phyloP scores from a whole-genome alignment of 2,797 vertebrate species.

The Acrossocheilus fasciatus region DNA sequence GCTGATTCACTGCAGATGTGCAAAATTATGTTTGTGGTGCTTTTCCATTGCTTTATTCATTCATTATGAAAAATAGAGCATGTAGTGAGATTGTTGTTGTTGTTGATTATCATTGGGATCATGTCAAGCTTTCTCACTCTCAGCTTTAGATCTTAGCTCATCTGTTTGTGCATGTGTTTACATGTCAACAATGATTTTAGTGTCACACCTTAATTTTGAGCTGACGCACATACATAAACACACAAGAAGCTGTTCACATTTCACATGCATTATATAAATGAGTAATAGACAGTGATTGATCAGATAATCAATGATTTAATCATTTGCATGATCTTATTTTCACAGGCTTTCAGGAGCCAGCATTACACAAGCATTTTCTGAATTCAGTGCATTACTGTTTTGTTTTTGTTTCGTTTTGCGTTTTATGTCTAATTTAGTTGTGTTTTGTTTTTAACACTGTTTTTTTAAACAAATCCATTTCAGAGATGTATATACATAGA shows the following conservation, averaged over 20 bases:
- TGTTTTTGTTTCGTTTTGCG: background rate
- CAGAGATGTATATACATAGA: background rate
- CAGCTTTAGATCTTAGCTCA: background rate
- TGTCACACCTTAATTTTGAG: slow-evolving; percentile 12
- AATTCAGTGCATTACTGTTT: background rate
- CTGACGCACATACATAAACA: background rate
- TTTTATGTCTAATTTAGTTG: background rate
- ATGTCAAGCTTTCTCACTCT: background rate
- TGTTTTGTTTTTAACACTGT: background rate
- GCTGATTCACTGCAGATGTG: slow-evolving; percentile 19
- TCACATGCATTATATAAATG: background rate
- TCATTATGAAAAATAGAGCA: background rate
- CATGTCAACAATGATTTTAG: background rate
- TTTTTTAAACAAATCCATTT: background rate
- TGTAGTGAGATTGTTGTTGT: too few species aligned
- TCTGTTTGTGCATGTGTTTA: slow-evolving; percentile 13
- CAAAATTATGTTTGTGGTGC: background rate
- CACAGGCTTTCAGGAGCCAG: background rate
- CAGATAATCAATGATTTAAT: slow-evolving; percentile 15
- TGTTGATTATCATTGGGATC: background rate
- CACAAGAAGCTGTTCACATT: background rate
- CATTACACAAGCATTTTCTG: background rate
- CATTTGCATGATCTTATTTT: background rate
- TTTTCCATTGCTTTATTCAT: background rate
- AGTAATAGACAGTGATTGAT: background rate